Percentiles rank a stretch among this genome's conserved stretches.
Conservation (phyloP, 2,797 vertebrate species). For the Girardinus metallicus region DNA sequence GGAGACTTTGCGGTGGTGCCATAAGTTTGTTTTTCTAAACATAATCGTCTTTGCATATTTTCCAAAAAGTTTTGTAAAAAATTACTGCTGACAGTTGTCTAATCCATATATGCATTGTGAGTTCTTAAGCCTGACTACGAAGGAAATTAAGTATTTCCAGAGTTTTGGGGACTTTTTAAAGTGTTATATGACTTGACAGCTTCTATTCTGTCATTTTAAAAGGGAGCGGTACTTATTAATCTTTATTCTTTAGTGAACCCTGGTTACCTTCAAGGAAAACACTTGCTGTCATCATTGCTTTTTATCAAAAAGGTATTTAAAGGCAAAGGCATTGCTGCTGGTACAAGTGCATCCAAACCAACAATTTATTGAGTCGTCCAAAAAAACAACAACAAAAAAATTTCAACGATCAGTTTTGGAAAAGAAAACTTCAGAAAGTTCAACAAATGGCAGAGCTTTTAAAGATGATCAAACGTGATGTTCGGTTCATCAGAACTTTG, state of each 20-base stretch:
- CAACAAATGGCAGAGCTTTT: neutral
- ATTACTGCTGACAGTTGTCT: neutral
- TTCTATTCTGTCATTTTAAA: neutral
- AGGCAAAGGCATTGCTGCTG: neutral
- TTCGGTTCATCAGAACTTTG: neutral
- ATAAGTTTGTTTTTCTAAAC: neutral
- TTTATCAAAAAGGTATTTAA: neutral
- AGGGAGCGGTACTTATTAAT: neutral
- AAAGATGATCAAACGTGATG: neutral
- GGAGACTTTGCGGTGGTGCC: neutral
- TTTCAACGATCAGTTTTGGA: neutral
- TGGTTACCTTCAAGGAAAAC: neutral
- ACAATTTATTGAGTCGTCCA: neutral
- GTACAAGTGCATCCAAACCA: neutral
- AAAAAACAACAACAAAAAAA: neutral
- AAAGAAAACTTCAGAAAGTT: neutral
- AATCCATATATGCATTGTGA: neutral
- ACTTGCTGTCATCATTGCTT: neutral
- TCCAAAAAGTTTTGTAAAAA: neutral
- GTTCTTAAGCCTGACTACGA: too few species aligned
- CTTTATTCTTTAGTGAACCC: neutral
- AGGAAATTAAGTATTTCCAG: too few species aligned
- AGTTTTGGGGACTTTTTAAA: too few species aligned
- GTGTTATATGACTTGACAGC: neutral
- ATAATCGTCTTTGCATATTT: neutral